Evolutionary conservation across 2,888 invertebrate genomes (phyloP).

Genomic region (Mylabris sibirica): DNA sequence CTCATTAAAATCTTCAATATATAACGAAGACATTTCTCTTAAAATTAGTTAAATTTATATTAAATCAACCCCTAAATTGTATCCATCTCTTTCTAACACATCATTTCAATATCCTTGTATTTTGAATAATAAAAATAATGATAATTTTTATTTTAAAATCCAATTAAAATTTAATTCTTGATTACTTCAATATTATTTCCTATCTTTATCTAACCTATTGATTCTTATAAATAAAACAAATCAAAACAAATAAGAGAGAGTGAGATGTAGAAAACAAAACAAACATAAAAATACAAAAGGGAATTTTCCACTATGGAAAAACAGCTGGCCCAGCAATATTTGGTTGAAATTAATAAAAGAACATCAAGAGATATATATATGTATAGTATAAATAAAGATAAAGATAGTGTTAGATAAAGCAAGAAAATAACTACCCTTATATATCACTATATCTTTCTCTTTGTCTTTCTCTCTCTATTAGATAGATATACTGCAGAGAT

Average conservation of each 20-base stretch:
- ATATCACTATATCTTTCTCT: conserved; percentile 17
- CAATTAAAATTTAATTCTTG: too few species aligned
- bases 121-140: too few species aligned
- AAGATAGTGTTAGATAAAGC: conserved; percentile 11
- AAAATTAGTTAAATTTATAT: conserved; percentile 2
- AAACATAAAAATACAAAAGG: background rate
- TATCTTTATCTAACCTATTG: background rate
- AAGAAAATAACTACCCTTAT: too few species aligned
- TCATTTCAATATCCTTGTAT: too few species aligned
- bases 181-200: background rate
- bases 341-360: conserved; percentile 56
- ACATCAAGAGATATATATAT: conserved; percentile 29
- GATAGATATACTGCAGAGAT: background rate
- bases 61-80: background rate
- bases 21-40: background rate
- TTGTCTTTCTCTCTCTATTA: conserved; percentile 7
- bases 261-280: conserved; percentile 7
- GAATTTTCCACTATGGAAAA: conserved; percentile 42
- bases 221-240: conserved; percentile 18
- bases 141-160: too few species aligned
- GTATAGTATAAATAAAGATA: conserved; percentile 6
- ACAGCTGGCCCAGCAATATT: conserved; percentile 54
- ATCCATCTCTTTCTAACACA: background rate
- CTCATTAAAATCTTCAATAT: background rate
- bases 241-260: conserved; percentile 9